Evolutionary conservation across 2,113 vertebrate species (phyloP), one percentile per base, ranked within the genome.

Genomic region (Cyprinodon tularosa): DNA sequence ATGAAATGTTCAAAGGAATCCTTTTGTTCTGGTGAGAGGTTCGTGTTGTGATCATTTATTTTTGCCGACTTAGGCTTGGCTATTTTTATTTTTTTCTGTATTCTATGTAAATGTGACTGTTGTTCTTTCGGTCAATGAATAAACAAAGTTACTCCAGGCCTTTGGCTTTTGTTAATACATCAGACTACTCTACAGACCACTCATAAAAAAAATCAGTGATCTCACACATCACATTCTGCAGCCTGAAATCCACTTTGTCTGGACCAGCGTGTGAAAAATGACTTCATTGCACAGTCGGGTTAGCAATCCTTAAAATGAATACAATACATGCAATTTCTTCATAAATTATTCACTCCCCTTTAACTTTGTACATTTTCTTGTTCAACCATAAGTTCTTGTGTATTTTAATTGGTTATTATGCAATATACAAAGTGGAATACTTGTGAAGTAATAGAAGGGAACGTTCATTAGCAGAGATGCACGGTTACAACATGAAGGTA

Each of bases 11-110:
- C 7, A 14, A 36, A 62, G 15, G 10, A 62, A 62, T 38, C 36
- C 38, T 62, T 62, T 14, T 15, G 38, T 20, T 6, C 17, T 20
- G 9, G 2, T 17, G 14, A 38, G 37, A 12, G 9, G 13, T 77
- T 72, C 78, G 91, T 91, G 78, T 90, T 77, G 80, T 87, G 68
- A 86, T 93, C 73, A 92, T 88, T 89, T 92, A 91, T 91, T 91
- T 29, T 74, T 78, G 67, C 71, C 65, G 57, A n/a, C 40, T 79
- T 73, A 64, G 22, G 78, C 68, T 59, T 72, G 72, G 73, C 72
- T 78, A 80, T 66, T 83, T 83, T 70, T 63, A 68, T 77, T 22
- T 22, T 60, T 38, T 8, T 44, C 42, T 66, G 63, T 72, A 74
- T 78, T 72, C 66, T 48, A 76, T 29, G 57, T 62, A 59, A 86